Evolutionary conservation across 2,888 invertebrate genomes (phyloP).

Genomic region (Dryadula phaetusa): DNA sequence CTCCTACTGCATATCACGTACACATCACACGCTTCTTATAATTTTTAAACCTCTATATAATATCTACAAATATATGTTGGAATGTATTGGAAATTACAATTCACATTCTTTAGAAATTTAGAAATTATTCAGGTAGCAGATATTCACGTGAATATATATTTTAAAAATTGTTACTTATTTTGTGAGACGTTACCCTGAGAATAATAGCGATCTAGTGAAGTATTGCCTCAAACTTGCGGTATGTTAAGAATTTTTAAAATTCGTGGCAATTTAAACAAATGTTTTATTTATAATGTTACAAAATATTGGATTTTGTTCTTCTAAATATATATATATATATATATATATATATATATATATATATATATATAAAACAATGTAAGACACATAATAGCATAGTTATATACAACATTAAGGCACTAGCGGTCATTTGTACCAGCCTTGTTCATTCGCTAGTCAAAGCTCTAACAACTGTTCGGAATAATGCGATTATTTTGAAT

Average conservation of each 20-base stretch:
- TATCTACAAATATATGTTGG: background rate
- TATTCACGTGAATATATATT: constrained; percentile 2
- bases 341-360: too few species aligned
- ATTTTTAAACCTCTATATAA: too few species aligned
- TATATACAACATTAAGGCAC: background rate
- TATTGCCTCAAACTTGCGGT: background rate
- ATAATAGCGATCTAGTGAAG: constrained; percentile 13
- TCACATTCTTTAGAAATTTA: background rate
- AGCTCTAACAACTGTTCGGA: constrained; percentile 25
- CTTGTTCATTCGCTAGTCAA: constrained; percentile 17
- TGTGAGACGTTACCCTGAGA: constrained; percentile 2
- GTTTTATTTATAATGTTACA: background rate
- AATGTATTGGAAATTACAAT: constrained; percentile 13
- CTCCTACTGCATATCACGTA: too few species aligned
- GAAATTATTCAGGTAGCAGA: background rate
- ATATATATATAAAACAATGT: too few species aligned
- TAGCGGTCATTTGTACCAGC: constrained; percentile 13
- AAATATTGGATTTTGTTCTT: background rate
- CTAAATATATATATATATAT: background rate
- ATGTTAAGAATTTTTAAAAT: constrained; percentile 5
- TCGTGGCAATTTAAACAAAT: background rate
- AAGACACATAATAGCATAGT: background rate
- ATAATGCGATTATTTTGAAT: constrained; percentile 24
- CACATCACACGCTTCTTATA: too few species aligned
- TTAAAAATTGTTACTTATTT: constrained; percentile 10